These are phyloP conservation scores for Rachycentron canadum DNA, from an alignment of 2,797 vertebrate genomes.

Conservation along the genomic window DNA sequence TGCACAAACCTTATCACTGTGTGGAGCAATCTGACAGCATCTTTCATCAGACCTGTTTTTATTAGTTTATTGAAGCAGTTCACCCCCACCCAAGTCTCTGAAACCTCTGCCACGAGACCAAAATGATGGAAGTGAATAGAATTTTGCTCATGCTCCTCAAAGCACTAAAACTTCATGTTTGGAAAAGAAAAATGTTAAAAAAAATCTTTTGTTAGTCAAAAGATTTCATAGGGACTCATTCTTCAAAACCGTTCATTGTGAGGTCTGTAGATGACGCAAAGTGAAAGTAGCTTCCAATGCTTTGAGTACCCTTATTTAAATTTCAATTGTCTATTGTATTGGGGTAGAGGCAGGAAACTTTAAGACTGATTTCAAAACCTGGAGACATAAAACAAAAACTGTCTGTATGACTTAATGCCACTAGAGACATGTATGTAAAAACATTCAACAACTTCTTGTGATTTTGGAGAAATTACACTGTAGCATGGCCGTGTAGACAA, in stretches of 20 bases:
- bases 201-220: neutral
- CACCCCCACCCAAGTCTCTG: neutral
- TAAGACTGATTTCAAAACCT: too few species aligned
- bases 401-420: neutral
- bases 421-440: neutral
- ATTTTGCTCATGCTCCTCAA: neutral
- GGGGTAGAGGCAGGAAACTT: too few species aligned
- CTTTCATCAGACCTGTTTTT: conserved; percentile 11
- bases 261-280: neutral
- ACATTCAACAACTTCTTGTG: neutral
- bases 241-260: neutral
- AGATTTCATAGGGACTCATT: neutral
- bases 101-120: neutral
- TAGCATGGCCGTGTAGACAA: neutral
- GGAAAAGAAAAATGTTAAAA: neutral
- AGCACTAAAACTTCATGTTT: neutral
- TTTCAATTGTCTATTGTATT: neutral
- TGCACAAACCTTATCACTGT: neutral
- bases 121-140: conserved; percentile 4
- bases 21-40: conserved; percentile 6
- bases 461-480: neutral
- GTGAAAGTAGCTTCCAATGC: neutral
- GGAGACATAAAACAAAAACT: too few species aligned
- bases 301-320: neutral
- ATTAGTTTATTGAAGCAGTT: conserved; percentile 29